phyloP scores from a whole-genome alignment of 2,888 invertebrate species.

The Automeris io region DNA sequence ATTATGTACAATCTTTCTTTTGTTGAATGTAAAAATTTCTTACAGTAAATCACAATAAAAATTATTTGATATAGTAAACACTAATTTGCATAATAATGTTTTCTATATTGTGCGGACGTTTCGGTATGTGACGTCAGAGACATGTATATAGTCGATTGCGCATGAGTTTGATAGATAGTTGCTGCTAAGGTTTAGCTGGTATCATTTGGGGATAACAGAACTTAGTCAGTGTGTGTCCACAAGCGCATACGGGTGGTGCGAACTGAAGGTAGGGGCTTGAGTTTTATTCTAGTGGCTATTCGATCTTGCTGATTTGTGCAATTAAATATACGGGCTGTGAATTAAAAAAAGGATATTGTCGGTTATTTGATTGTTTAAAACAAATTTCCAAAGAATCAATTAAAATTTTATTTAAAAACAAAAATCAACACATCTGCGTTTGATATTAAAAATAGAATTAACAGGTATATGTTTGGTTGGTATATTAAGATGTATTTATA shows the following conservation, averaged over 20 bases:
- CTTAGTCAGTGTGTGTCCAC: slow-evolving; percentile 14
- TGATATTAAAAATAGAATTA: too few species aligned
- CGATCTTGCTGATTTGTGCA: not conserved
- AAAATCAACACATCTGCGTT: too few species aligned
- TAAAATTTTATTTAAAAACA: too few species aligned
- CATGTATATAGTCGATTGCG: slow-evolving; percentile 62
- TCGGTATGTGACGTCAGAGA: slow-evolving; percentile 43
- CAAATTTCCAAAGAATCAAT: too few species aligned
- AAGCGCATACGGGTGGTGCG: slow-evolving; percentile 17
- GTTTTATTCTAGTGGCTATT: not conserved
- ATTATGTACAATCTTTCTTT: too few species aligned
- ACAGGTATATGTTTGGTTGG: too few species aligned
- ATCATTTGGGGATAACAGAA: slow-evolving; percentile 37
- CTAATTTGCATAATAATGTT: slow-evolving; percentile 20
- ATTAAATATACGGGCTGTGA: not conserved
- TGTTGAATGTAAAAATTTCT: too few species aligned
- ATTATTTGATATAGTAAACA: too few species aligned
- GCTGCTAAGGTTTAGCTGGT: slow-evolving; percentile 37
- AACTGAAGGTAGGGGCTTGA: slow-evolving; percentile 25
- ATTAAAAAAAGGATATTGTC: too few species aligned
- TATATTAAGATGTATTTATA: too few species aligned
- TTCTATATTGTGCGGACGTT: slow-evolving; percentile 11
- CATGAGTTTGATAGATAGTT: slow-evolving; percentile 53
- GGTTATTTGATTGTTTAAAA: too few species aligned
- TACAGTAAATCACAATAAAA: too few species aligned